These are phyloP conservation scores for Chaetoderma sp. DNA, from an alignment of 2,888 invertebrate genomes.

Conservation along the genomic window DNA sequence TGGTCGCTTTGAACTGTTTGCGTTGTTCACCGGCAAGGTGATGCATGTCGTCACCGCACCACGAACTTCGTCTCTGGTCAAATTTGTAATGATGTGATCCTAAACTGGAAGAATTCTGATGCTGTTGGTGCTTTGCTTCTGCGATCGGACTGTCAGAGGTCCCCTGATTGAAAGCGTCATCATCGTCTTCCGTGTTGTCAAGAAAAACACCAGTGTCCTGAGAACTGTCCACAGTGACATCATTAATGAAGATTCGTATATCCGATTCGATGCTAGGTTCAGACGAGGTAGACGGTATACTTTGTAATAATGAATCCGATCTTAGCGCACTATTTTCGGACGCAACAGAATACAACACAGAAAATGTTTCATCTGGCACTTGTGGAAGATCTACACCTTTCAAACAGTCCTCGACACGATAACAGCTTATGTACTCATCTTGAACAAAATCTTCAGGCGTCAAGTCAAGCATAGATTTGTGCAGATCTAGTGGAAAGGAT, in stretches of 20 bases:
- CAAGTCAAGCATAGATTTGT: slow-evolving; percentile 63
- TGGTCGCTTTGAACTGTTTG: slow-evolving; percentile 4
- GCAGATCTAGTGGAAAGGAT: slow-evolving; percentile 43
- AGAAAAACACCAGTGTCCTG: too few species aligned
- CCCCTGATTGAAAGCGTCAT: slow-evolving; percentile 34
- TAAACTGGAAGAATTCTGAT: too few species aligned
- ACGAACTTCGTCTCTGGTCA: slow-evolving; percentile 44
- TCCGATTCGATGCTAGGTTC: slow-evolving; percentile 37
- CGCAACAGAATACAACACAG: background rate
- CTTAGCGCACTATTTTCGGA: too few species aligned
- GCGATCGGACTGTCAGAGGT: slow-evolving; percentile 7
- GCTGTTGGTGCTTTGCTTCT: background rate
- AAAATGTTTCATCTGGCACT: background rate
- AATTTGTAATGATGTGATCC: too few species aligned
- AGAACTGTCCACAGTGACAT: slow-evolving; percentile 57
- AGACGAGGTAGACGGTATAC: too few species aligned
- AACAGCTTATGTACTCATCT: too few species aligned
- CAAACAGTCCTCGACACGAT: too few species aligned
- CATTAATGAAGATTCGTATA: slow-evolving; percentile 62
- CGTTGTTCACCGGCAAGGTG: background rate
- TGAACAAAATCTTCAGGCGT: slow-evolving; percentile 39
- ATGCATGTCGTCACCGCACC: slow-evolving; percentile 44
- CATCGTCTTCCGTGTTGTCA: too few species aligned
- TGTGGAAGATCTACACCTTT: background rate
- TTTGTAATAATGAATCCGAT: too few species aligned